Conservation (phyloP, 2,113 vertebrate species). For the Sebastes schlegelii region DNA sequence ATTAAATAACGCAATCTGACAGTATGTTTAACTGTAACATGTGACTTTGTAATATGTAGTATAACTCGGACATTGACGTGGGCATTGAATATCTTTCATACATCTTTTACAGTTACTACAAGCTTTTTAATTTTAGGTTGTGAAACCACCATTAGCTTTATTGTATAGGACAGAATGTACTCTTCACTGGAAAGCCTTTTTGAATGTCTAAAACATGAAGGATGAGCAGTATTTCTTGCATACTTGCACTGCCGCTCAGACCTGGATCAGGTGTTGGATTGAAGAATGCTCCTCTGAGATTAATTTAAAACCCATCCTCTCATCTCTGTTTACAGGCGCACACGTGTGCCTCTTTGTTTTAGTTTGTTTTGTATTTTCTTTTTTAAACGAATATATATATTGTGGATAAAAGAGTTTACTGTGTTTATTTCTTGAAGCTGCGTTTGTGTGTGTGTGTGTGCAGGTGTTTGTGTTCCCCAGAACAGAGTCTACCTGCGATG, state of each 20-base stretch:
- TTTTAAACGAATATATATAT: slow-evolving; percentile 31
- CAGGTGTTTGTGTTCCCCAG: slow-evolving; percentile 17
- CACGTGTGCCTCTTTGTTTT: slow-evolving; percentile 39
- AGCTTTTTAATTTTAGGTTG: background rate
- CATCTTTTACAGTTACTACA: background rate
- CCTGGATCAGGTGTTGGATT: background rate
- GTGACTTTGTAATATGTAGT: background rate
- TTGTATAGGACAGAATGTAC: slow-evolving; percentile 26
- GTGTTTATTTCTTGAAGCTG: slow-evolving; percentile 14
- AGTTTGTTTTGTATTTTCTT: slow-evolving; percentile 24
- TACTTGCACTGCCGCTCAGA: background rate
- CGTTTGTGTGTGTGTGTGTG: slow-evolving; percentile 13
- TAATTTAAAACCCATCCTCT: slow-evolving; percentile 16
- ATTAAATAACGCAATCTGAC: background rate
- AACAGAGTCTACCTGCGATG: background rate
- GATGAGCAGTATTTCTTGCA: background rate
- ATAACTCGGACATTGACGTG: background rate
- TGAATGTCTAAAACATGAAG: background rate
- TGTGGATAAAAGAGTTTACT: slow-evolving; percentile 21
- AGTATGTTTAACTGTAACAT: background rate
- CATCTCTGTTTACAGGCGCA: slow-evolving; percentile 44
- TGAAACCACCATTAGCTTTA: background rate
- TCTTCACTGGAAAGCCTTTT: background rate
- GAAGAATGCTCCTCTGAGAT: slow-evolving; percentile 7
- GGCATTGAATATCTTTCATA: no score